Conservation (phyloP, 2,797 vertebrate genomes). For the Heteromormyrus szaboi region DNA sequence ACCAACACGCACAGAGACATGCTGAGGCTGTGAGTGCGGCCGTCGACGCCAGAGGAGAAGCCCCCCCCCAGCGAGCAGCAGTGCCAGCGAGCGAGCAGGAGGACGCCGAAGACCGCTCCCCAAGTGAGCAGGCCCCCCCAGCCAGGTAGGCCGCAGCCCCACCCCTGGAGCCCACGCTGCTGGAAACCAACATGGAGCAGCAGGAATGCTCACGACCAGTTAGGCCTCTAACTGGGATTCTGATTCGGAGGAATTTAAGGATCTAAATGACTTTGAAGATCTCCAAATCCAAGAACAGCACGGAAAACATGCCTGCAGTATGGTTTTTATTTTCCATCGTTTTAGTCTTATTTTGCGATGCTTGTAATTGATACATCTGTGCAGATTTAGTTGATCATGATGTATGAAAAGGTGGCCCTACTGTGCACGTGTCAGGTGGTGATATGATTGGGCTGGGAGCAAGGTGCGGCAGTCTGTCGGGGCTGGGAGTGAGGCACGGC, state of each 20-base stretch:
- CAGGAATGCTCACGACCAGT: neutral
- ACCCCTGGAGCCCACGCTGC: neutral
- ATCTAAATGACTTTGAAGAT: neutral
- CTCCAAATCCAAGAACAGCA: neutral
- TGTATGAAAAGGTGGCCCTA: neutral
- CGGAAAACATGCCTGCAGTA: neutral
- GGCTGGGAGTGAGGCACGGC: no score
- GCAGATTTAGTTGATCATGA: neutral
- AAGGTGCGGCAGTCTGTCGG: neutral
- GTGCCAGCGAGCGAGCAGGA: neutral
- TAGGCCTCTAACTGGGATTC: conserved; percentile 19
- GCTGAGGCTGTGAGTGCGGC: conserved; percentile 31
- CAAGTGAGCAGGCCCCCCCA: neutral
- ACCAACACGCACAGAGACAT: conserved; percentile 31
- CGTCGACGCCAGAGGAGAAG: conserved; percentile 30
- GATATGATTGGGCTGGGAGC: neutral
- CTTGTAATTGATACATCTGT: conserved; percentile 5
- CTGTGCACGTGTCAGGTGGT: neutral
- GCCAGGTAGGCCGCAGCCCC: conserved; percentile 7
- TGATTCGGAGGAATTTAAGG: conserved; percentile 4
- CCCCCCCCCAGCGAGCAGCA: neutral
- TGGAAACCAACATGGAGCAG: neutral
- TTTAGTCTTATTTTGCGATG: neutral
- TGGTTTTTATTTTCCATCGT: neutral
- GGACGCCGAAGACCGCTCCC: neutral